Evolutionary conservation across 2,113 vertebrate genomes (phyloP), one percentile per base, ranked within the genome.

Genomic region (Emydocephalus ijimae): DNA sequence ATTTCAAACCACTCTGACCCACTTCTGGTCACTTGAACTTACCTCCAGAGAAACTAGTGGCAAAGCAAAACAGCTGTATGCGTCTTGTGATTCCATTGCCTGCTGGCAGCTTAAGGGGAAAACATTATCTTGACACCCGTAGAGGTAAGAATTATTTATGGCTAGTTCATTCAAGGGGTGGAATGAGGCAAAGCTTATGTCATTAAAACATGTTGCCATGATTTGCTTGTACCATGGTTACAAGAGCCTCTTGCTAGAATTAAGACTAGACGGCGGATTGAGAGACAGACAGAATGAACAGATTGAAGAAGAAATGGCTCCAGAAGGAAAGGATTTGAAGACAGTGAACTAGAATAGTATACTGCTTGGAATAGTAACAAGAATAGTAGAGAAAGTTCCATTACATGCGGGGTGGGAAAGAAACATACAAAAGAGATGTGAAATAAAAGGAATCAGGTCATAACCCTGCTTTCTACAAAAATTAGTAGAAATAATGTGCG

Each of bases 381-480:
- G 21, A 89, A 56, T 43, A 21, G 0, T 12, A 52, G 59, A 39
- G 43, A 29, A 0, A 26, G 26, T 48, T 64, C n/a, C 45, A 59
- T 12, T 15, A 26, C 0, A 3, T 18, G 2, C 0, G 45, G 1
- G 18, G 74, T 39, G 4, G n/a, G 1, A 6, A 10, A 50, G 4
- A 48, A 59, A 43, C 57, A 90, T 10, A 43, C 3, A 50, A 11
- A 34, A 29, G 50, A 90, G 54, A 21, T 52, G 74, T 23, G 20
- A 81, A 54, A 24, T 5, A 34, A n/a, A 81, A 50, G n/a, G 34
- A 74, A 54, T 55, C n/a, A 64, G 29, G 3, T 12, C 39, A 89
- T 89, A 59, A 43, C 6, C 26, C 26, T 52, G 29, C 64, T 43
- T 52, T 74, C 29, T 10, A 54, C 54, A 81, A 39, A 45, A 81